phyloP scores from a whole-genome alignment of 2,888 invertebrate species.

The Drosophila tanythrix region DNA sequence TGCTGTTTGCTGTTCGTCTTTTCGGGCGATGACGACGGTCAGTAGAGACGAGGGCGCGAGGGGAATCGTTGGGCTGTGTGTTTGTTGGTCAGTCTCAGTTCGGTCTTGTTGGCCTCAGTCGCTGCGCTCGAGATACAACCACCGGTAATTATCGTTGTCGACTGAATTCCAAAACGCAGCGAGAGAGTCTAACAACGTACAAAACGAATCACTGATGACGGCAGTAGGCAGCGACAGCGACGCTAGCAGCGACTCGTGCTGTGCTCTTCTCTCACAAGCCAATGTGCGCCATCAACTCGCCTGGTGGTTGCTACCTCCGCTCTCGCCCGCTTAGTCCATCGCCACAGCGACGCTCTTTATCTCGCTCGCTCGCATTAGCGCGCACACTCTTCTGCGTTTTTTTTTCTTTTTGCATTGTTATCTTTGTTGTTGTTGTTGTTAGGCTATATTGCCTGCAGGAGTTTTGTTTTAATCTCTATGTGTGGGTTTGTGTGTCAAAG shows the following conservation, averaged over 20 bases:
- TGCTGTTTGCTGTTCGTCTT: conserved; percentile 25
- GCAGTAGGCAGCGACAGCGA: conserved; percentile 52
- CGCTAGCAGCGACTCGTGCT: conserved; percentile 56
- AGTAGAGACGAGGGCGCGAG: conserved; percentile 28
- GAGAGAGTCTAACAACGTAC: conserved; percentile 81
- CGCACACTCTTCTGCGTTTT: conserved; percentile 9
- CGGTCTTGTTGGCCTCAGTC: conserved; percentile 54
- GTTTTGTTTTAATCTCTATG: conserved; percentile 78
- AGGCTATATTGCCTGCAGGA: conserved; percentile 53
- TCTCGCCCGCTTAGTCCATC: conserved; percentile 33
- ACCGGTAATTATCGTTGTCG: conserved; percentile 85
- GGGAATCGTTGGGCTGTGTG: conserved; percentile 30
- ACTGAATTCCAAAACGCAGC: conserved; percentile 84
- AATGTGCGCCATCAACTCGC: conserved; percentile 5
- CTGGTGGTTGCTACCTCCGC: conserved; percentile 50
- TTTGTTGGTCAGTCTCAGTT: conserved; percentile 29
- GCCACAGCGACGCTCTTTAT: conserved; percentile 31
- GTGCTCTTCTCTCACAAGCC: conserved; percentile 49
- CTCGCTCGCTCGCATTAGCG: conserved; percentile 46
- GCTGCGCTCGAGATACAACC: conserved; percentile 83
- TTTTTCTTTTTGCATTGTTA: conserved; percentile 17
- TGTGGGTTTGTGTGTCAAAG: conserved; percentile 79
- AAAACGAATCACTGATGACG: conserved; percentile 74
- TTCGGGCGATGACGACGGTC: conserved; percentile 8
- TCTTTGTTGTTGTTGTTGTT: conserved; percentile 29